Evolutionary conservation across 1,140 invertebrate genomes (phyloP).

Genomic region (Phenacoccus solenopsis): DNA sequence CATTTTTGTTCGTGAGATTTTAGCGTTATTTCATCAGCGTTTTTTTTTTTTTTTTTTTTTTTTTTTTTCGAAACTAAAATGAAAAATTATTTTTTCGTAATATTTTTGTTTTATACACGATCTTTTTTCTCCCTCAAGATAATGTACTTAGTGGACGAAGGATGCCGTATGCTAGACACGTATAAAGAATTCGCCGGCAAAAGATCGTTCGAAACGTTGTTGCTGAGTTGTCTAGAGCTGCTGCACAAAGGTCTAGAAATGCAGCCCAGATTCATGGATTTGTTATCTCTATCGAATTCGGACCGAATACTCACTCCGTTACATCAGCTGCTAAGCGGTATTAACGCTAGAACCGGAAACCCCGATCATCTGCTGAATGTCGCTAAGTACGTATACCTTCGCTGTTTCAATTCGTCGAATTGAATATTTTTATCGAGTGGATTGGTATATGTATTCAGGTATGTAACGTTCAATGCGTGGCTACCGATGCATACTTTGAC

Average conservation of each 20-base stretch:
- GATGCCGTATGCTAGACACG: constrained; percentile 53
- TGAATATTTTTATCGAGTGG: not conserved
- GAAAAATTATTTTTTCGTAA: not conserved
- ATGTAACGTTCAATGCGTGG: constrained; percentile 54
- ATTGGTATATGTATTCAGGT: too few species aligned
- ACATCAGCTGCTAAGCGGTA: constrained; percentile 66
- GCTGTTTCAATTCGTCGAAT: not conserved
- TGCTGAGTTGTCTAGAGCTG: constrained; percentile 53
- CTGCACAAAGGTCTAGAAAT: constrained; percentile 47
- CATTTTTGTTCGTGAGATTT: too few species aligned
- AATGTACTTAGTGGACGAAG: constrained; percentile 66
- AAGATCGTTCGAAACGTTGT: constrained; percentile 46
- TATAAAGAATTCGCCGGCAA: constrained; percentile 56
- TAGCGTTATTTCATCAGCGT: too few species aligned
- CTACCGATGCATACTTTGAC: constrained; percentile 52
- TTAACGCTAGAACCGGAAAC: constrained; percentile 58
- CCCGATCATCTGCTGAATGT: constrained; percentile 71
- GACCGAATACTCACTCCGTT: constrained; percentile 55
- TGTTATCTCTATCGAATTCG: constrained; percentile 37
- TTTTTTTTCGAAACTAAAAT: not conserved
- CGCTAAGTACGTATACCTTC: constrained; percentile 52
- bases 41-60: not conserved
- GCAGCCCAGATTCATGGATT: constrained; percentile 51
- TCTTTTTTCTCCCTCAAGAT: constrained; percentile 35
- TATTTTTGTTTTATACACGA: not conserved